Evolutionary conservation across 2,113 vertebrate species (phyloP).

Genomic region (Serinus canaria): DNA sequence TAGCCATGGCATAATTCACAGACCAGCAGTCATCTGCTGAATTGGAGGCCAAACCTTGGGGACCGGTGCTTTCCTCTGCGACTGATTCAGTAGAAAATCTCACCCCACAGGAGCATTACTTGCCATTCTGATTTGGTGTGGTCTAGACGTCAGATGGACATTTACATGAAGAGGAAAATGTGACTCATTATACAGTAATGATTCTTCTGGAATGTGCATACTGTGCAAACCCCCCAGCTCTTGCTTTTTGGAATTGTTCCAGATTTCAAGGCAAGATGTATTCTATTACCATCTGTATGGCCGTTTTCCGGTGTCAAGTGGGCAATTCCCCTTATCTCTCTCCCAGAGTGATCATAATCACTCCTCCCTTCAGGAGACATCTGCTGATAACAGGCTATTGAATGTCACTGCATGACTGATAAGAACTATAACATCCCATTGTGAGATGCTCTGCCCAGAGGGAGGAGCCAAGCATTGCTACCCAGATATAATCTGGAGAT

Average conservation of each 20-base stretch:
- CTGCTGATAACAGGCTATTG: too few relatives aligned
- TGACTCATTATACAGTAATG: rapidly evolving
- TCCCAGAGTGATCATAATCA: too few relatives aligned
- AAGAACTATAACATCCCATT: too few relatives aligned
- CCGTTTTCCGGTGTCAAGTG: too few relatives aligned
- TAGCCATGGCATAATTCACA: not conserved
- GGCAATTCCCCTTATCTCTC: too few relatives aligned
- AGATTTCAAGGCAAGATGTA: too few relatives aligned
- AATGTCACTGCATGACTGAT: too few relatives aligned
- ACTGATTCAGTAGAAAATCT: not conserved
- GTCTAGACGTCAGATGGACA: not conserved
- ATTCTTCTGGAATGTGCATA: not conserved
- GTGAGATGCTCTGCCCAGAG: too few relatives aligned
- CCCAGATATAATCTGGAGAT: too few relatives aligned
- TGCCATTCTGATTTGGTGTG: not conserved
- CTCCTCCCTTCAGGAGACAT: too few relatives aligned
- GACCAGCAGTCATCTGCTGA: not conserved
- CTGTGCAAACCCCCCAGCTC: not conserved
- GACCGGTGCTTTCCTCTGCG: not conserved
- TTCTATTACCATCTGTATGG: too few relatives aligned
- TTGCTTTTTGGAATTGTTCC: not conserved
- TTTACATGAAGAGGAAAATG: not conserved
- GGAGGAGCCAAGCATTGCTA: too few relatives aligned
- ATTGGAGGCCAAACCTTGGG: not conserved
- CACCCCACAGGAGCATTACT: not conserved